These are phyloP conservation scores for Drosophila athabasca DNA, from an alignment of 1,140 invertebrate genomes.

Conservation along the genomic window DNA sequence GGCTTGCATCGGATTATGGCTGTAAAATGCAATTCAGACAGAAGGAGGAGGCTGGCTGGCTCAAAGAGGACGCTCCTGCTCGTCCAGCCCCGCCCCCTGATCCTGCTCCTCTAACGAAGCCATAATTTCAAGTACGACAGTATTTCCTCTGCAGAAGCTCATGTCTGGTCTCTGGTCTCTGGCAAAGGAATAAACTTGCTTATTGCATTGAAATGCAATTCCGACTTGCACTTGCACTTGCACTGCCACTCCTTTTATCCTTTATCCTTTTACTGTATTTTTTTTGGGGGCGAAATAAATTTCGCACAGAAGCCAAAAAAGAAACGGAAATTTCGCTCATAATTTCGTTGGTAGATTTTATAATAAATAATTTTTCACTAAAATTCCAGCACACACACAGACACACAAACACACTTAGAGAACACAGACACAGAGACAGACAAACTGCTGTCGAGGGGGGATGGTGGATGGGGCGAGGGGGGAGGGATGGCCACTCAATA, in stretches of 20 bases:
- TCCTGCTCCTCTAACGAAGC: slow-evolving; percentile 20
- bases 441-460: neutral
- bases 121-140: slow-evolving; percentile 41
- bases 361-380: slow-evolving; percentile 68
- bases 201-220: slow-evolving; percentile 80
- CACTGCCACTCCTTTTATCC: neutral
- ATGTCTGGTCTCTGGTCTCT: neutral
- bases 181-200: slow-evolving; percentile 69
- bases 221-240: slow-evolving; percentile 29
- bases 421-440: slow-evolving; percentile 28
- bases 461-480: neutral
- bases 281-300: slow-evolving; percentile 42
- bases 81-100: no score
- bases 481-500: slow-evolving; percentile 50
- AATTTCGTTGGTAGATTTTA: slow-evolving; percentile 77
- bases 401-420: neutral
- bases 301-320: slow-evolving; percentile 28
- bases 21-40: slow-evolving; percentile 56
- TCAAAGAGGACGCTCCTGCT: slow-evolving; percentile 6
- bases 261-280: neutral
- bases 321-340: slow-evolving; percentile 65
- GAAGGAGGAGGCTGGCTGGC: slow-evolving; percentile 1
- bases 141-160: no score
- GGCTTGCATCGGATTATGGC: slow-evolving; percentile 53
- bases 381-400: slow-evolving; percentile 29